These are phyloP conservation scores for Oplegnathus fasciatus DNA, from an alignment of 2,113 vertebrate genomes.

Conservation along the genomic window DNA sequence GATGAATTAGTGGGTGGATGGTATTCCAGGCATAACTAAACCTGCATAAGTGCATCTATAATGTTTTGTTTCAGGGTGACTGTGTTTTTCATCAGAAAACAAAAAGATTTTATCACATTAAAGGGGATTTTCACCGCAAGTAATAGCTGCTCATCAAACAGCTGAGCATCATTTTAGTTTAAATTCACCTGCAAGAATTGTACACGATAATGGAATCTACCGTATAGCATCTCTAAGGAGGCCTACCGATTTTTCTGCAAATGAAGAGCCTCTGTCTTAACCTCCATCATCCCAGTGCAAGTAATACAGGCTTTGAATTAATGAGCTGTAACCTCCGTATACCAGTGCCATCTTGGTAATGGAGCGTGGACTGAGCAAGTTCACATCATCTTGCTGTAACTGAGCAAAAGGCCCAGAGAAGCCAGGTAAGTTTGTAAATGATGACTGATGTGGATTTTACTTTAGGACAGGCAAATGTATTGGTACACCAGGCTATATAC, in stretches of 20 bases:
- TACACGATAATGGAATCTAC: background rate
- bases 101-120: conserved; percentile 13
- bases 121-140: background rate
- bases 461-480: background rate
- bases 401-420: conserved; percentile 25
- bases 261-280: conserved; percentile 28
- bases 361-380: conserved; percentile 23
- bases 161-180: background rate
- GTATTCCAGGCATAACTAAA: conserved; percentile 45
- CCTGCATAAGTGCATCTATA: conserved; percentile 29
- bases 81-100: conserved; percentile 33
- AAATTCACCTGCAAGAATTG: background rate
- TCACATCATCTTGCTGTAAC: conserved; percentile 39
- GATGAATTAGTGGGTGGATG: conserved; percentile 71
- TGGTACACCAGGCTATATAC: background rate
- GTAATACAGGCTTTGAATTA: conserved; percentile 52
- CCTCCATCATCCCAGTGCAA: conserved; percentile 26
- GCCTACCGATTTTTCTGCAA: conserved; percentile 34
- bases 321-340: conserved; percentile 56
- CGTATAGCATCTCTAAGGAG: background rate
- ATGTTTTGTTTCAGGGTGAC: conserved; percentile 22
- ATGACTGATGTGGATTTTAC: conserved; percentile 2
- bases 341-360: conserved; percentile 35
- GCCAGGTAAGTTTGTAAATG: conserved; percentile 21
- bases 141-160: conserved; percentile 13